Percentiles rank a stretch among this genome's conserved stretches.
Evolutionary conservation across 35 echinoderm and acorn worm genomes (phyloP).

Genomic region (Apostichopus japonicus): DNA sequence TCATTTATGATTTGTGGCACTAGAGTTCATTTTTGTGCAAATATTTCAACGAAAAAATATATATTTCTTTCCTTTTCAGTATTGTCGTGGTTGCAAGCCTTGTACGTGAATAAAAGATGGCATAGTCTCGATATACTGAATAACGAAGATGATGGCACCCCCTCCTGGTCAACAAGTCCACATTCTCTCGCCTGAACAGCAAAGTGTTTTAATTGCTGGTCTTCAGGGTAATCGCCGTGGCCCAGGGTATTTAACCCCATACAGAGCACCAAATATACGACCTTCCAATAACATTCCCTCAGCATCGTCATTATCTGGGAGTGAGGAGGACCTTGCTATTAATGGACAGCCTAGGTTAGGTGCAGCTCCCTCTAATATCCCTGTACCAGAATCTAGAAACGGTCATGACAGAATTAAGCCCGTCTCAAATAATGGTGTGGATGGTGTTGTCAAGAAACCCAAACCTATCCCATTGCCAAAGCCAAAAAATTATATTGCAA

Average conservation of each 20-base stretch:
- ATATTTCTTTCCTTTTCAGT: too few relatives aligned
- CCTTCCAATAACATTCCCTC: background rate
- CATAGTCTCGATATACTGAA: background rate
- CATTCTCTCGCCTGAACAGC: background rate
- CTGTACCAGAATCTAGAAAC: background rate
- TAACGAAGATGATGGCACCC: background rate
- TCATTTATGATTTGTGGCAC: too few relatives aligned
- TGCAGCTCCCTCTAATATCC: background rate
- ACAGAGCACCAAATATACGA: background rate
- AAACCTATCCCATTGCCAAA: background rate
- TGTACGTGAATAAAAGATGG: background rate
- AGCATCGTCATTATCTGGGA: background rate
- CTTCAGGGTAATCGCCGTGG: background rate
- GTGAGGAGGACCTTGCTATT: background rate
- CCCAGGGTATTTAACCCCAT: background rate
- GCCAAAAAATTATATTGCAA: background rate
- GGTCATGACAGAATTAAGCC: too few relatives aligned
- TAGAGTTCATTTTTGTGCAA: too few relatives aligned
- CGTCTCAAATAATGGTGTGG: too few relatives aligned
- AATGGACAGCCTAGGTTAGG: background rate
- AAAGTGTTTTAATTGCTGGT: background rate
- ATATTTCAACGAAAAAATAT: too few relatives aligned
- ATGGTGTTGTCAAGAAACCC: background rate
- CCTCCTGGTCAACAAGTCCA: background rate
- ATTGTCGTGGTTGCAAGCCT: background rate